Evolutionary conservation across 2,888 invertebrate genomes (phyloP), one percentile per base, ranked within the genome.

Genomic region (Erebia aethiops): DNA sequence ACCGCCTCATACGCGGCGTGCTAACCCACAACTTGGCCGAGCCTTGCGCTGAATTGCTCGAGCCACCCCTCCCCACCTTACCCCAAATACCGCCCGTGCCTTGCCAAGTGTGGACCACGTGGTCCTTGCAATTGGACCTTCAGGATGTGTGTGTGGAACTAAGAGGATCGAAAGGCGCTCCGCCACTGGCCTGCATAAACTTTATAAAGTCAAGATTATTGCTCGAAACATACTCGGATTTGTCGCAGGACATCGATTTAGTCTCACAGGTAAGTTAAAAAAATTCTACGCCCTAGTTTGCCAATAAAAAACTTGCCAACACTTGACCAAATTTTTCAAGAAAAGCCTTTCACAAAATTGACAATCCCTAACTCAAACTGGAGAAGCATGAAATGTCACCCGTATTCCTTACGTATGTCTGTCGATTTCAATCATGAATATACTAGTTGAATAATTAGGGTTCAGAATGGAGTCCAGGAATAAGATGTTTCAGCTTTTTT

Each of bases 21-120:
- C 93, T 99, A 9, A 95, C 96, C 2, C 97, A 97, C 89, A 99
- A 99, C 92, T 95, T 99, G 75, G 98, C 98, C 1, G 99, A 98
- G 88, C 94, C 95, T 78, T 94, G 83, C 73, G 80, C 78, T 75
- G 89, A 87, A 78, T 81, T 85, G 77, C 80, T 80, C 78, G 83
- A 78, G 77, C 76, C 78, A 63, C 71, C 76, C 41, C 71, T 75
- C 14, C 69, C 74, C 58, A 60, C 74, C 56, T 74, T 68, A 73
- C 72, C 72, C 63, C 77, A 73, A 63, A 74, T 69, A 58, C 76
- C 75, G 61, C 64, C 58, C 46, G 65, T 62, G 41, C 60, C 21
- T n/a, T 41, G 67, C 51, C 63, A 76, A 69, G 73, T 96, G 63
- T 98, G 97, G 96, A 96, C 95, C 41, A 94, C 95, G 58, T 95